These are phyloP conservation scores for Myrmecobius fasciatus DNA, from an alignment of 2,113 vertebrate species.

Conservation along the genomic window DNA sequence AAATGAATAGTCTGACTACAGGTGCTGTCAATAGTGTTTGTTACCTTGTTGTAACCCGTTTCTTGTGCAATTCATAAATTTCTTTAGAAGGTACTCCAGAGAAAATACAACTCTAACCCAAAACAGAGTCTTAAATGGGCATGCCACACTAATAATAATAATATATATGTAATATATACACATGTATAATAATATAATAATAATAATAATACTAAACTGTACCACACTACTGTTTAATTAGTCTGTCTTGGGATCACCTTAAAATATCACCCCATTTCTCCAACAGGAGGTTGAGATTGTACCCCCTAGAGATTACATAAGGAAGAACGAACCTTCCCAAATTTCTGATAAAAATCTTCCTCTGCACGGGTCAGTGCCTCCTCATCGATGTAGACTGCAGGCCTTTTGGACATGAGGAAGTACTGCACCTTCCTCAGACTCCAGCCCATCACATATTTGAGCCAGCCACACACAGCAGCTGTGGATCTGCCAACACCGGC, in stretches of 20 bases:
- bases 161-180: too few relatives aligned
- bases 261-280: neutral
- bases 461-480: conserved; percentile 92
- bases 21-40: accelerated
- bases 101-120: neutral
- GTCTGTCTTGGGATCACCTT: neutral
- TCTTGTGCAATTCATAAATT: conserved; percentile 22
- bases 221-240: neutral
- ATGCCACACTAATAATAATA: neutral
- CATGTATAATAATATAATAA: neutral
- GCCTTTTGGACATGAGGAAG: conserved; percentile 89
- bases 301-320: conserved; percentile 73
- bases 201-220: neutral
- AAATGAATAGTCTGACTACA: neutral
- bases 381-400: conserved; percentile 94
- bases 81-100: conserved; percentile 33
- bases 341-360: conserved; percentile 92
- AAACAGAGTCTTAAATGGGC: neutral
- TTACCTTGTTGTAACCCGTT: neutral
- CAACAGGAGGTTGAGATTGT: neutral
- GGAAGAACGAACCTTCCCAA: conserved; percentile 87
- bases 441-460: conserved; percentile 94
- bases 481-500: conserved; percentile 96
- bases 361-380: conserved; percentile 90
- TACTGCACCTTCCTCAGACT: conserved; percentile 94